Conservation (phyloP, 2,113 vertebrate genomes). For the Bubalus kerabau region DNA sequence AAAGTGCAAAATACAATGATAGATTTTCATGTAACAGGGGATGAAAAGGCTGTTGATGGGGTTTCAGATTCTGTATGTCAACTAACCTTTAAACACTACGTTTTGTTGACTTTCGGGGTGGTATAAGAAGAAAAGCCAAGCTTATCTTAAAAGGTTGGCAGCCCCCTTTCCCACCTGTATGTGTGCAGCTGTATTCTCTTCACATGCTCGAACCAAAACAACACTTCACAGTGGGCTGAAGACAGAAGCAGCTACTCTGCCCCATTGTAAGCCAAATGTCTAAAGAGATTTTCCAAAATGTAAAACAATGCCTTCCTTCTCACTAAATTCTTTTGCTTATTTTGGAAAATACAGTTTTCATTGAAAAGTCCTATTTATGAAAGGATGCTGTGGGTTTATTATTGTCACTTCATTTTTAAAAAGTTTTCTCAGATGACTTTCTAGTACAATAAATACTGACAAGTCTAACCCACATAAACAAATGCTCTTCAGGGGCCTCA, state of each 20-base stretch:
- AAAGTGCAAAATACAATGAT: not conserved
- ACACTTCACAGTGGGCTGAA: not conserved
- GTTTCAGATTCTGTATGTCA: not conserved
- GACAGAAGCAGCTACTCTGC: not conserved
- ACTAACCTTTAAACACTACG: not conserved
- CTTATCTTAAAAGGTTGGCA: not conserved
- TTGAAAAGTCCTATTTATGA: not conserved
- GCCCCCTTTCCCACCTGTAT: rapidly evolving
- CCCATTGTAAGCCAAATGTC: not conserved
- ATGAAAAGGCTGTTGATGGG: not conserved
- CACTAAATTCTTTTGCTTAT: not conserved
- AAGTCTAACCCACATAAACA: not conserved
- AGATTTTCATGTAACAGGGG: not conserved
- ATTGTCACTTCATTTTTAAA: not conserved
- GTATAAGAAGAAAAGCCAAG: not conserved
- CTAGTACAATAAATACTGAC: not conserved
- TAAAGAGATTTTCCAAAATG: not conserved
- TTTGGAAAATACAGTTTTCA: not conserved
- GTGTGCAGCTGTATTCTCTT: not conserved
- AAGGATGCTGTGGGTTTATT: not conserved
- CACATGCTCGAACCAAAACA: not conserved
- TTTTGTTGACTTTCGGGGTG: not conserved
- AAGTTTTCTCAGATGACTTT: not conserved
- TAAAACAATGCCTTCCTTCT: not conserved
- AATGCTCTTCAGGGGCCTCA: not conserved